phyloP scores from a whole-genome alignment of 2,888 invertebrate species.

The Fragum fragum region DNA sequence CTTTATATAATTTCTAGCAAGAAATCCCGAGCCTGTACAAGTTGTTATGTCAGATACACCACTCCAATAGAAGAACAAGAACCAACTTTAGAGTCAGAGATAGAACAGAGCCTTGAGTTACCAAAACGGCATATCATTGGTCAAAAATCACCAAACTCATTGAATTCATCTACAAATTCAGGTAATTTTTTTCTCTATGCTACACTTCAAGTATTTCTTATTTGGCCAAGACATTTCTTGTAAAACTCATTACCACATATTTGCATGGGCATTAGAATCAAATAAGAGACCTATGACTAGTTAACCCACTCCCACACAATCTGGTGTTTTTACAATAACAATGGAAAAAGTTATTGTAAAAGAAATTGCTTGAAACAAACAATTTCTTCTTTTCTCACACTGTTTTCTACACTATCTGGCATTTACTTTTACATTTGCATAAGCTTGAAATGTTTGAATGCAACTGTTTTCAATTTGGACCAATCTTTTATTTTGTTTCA shows the following conservation, averaged over 20 bases:
- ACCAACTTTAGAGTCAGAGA: conserved; percentile 53
- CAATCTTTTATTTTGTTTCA: too few species aligned
- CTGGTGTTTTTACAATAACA: too few species aligned
- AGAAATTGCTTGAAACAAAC: too few species aligned
- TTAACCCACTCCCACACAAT: too few species aligned
- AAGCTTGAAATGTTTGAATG: too few species aligned
- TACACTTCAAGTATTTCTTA: neutral
- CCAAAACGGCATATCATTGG: conserved; percentile 51
- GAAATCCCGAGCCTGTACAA: conserved; percentile 75
- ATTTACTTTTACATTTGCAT: too few species aligned
- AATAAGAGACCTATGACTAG: too few species aligned
- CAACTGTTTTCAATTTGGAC: too few species aligned
- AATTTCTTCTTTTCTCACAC: too few species aligned
- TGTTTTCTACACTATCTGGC: too few species aligned
- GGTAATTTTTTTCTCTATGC: neutral
- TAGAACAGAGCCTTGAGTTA: conserved; percentile 70
- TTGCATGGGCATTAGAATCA: too few species aligned
- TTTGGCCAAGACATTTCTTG: neutral
- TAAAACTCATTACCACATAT: neutral
- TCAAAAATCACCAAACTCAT: conserved; percentile 14
- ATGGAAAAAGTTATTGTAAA: too few species aligned
- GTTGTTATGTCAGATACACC: conserved; percentile 64
- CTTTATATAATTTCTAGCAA: conserved; percentile 71
- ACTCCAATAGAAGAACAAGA: conserved; percentile 53
- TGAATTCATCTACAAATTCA: conserved; percentile 14